Evolutionary conservation across 2,888 invertebrate species (phyloP), one percentile per base, ranked within the genome.

Genomic region (Iphiclides podalirius): DNA sequence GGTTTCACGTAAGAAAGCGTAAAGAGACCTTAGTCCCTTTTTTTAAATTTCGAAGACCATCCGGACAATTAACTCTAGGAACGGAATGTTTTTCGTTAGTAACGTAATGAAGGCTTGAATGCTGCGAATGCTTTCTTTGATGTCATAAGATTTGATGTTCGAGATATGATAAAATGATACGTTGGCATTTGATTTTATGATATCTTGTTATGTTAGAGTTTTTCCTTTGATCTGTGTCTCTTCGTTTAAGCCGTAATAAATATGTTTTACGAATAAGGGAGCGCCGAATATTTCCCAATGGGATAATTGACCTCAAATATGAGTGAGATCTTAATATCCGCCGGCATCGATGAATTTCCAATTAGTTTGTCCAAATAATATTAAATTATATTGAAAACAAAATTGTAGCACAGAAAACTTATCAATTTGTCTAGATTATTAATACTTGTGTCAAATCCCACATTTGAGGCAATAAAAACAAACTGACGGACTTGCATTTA

Each of bases 141-240:
- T 39, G 17, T 43, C 8, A 23, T 33, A 34, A 23, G 23, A 39
- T 43, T 31, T 15, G 31, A 33, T 17, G 36, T 17, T 17, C 9
- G 38, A 38, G 48, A 48, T 42, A 38, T 23, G 36, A 48, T 37
- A 37, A 33, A 47, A 47, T 47, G 14, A 38, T 9, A 33, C 42
- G 13, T 37, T 4, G 42, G 43, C 16, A 49, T 43, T 38, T 34
- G 16, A 9, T 38, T 43, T 43, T 38, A 43, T 31, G 17, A 47
- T 20, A 36, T 38, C 20, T 42, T 17, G 12, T 31, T 15, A 42
- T 23, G 17, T 39, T 33, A 23, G 11, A 7, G 4, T 26, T 15
- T 9, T 40, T 40, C 35, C 34, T 33, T 40, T 33, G 6, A 23
- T 28, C 26, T 36, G 16, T 20, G 23, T 23, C 8, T 14, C 28